Percentiles rank a stretch among this genome's conserved stretches.
These are phyloP conservation scores for Rhombomys opimus DNA, from an alignment of 2,113 vertebrate species.

Conservation along the genomic window DNA sequence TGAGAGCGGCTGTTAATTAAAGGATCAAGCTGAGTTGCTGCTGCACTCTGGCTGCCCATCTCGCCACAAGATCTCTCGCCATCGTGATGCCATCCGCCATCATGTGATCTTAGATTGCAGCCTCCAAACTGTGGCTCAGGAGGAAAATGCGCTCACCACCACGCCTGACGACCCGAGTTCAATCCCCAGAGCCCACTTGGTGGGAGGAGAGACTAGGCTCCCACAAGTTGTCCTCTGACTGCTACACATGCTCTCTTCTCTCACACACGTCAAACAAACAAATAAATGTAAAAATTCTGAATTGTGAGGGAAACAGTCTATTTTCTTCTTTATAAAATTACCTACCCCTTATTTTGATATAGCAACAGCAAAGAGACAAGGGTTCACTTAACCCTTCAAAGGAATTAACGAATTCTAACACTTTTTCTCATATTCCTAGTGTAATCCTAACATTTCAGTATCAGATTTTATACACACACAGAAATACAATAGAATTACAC, in stretches of 20 bases:
- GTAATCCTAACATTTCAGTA: background rate
- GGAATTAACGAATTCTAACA: background rate
- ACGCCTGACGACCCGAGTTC: background rate
- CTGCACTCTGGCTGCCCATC: background rate
- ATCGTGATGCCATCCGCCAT: background rate
- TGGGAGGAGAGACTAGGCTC: background rate
- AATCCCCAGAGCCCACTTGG: background rate
- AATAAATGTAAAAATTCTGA: background rate
- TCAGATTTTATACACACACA: background rate
- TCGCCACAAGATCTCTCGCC: background rate
- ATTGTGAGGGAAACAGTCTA: background rate
- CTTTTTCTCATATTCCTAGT: background rate
- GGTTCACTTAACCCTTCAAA: background rate
- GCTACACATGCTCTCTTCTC: background rate
- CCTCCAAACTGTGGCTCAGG: background rate
- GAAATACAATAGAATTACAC: background rate
- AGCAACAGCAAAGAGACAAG: background rate
- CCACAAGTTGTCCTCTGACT: background rate
- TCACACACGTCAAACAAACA: background rate
- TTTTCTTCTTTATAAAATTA: background rate
- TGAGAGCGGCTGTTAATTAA: background rate
- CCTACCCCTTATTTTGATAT: background rate
- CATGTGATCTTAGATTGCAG: background rate
- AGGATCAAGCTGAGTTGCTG: background rate
- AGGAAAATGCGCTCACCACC: background rate